Conservation (phyloP, 2,797 vertebrate genomes). For the Nyctibius grandis region DNA sequence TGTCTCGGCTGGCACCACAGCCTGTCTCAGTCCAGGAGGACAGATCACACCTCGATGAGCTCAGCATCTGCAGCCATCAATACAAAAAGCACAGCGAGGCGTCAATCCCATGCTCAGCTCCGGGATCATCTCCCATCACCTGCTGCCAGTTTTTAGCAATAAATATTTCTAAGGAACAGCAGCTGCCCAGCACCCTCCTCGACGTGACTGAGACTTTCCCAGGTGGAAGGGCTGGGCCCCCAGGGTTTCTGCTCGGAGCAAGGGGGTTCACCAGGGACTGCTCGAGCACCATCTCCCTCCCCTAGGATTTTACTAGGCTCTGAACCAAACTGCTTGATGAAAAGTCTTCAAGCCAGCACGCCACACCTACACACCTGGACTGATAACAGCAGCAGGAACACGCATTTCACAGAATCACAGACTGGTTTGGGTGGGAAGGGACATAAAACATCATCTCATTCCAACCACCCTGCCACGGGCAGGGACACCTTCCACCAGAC, state of each 20-base stretch:
- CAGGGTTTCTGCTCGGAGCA: neutral
- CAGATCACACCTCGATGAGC: neutral
- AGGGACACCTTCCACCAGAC: too few species aligned
- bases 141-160: neutral
- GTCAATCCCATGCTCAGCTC: neutral
- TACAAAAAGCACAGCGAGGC: neutral
- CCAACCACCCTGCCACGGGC: too few species aligned
- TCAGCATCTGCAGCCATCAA: neutral
- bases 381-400: neutral
- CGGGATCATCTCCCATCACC: neutral
- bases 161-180: neutral
- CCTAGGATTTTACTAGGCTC: neutral
- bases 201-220: neutral
- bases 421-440: too few species aligned
- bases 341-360: neutral
- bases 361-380: fast-evolving
- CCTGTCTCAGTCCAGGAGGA: neutral
- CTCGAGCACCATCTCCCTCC: neutral
- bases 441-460: too few species aligned
- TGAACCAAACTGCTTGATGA: neutral
- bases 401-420: too few species aligned
- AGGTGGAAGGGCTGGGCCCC: neutral
- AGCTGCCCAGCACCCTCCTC: neutral
- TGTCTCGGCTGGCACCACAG: neutral
- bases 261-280: neutral